Conservation (phyloP, 2,888 invertebrate species). For the Microctonus brassicae region DNA sequence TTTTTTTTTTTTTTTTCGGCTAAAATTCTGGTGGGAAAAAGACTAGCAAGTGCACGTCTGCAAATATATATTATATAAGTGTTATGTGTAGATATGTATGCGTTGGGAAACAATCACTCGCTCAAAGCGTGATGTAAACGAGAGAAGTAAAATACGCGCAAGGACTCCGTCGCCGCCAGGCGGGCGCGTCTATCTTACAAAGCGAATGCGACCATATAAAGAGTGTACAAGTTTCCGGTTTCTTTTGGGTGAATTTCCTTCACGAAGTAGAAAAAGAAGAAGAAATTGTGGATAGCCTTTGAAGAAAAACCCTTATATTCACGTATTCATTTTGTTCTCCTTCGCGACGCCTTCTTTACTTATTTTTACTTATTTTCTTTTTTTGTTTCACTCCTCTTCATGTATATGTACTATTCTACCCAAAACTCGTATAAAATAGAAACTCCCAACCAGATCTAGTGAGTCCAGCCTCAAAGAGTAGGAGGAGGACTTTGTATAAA, state of each 20-base stretch:
- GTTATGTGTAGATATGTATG: too few species aligned
- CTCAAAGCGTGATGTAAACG: constrained; percentile 53
- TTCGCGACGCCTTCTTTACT: constrained; percentile 2
- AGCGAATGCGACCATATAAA: constrained; percentile 38
- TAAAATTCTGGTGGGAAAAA: too few species aligned
- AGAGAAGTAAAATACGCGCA: constrained; percentile 35
- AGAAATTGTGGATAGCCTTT: constrained; percentile 54
- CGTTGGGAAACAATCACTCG: constrained; percentile 57
- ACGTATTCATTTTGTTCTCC: neutral
- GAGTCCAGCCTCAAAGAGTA: neutral
- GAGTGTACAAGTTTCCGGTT: constrained; percentile 49
- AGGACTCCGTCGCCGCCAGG: constrained; percentile 36
- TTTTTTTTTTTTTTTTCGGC: neutral
- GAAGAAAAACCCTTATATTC: constrained; percentile 40
- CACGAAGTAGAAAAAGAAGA: constrained; percentile 41
- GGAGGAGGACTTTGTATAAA: neutral
- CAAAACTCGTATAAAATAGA: neutral
- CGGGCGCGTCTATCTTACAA: constrained; percentile 43
- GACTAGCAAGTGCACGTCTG: too few species aligned
- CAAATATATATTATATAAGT: too few species aligned
- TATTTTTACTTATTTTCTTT: neutral
- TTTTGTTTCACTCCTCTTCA: neutral
- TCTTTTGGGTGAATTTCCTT: constrained; percentile 52
- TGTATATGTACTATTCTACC: neutral
- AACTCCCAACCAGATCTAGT: constrained; percentile 19